Conservation (phyloP, 2,113 vertebrate species). For the Vulpes ferrilata region DNA sequence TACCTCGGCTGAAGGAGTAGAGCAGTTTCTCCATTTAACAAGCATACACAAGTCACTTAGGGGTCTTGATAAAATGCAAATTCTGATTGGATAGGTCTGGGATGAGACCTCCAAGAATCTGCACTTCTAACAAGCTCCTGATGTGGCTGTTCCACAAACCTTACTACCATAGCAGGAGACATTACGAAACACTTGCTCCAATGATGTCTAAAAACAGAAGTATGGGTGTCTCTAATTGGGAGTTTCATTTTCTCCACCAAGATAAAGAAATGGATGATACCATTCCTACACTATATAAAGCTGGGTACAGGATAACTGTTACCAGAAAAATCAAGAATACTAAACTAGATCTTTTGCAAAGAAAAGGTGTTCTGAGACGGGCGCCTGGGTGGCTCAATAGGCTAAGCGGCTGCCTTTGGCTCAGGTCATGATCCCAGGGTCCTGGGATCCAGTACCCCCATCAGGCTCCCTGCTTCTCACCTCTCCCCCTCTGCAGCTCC, state of each 20-base stretch:
- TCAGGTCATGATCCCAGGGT: no score
- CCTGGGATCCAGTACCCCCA: no score
- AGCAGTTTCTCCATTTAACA: not conserved
- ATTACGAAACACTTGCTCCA: not conserved
- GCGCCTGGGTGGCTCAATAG: no score
- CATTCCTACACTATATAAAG: not conserved
- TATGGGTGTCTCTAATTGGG: not conserved
- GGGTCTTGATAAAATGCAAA: constrained; percentile 37
- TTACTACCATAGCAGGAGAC: not conserved
- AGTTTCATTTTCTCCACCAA: not conserved
- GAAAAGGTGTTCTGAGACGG: not conserved
- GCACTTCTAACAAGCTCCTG: not conserved
- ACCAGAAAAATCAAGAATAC: constrained; percentile 40
- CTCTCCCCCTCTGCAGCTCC: no score
- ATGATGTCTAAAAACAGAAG: constrained; percentile 4
- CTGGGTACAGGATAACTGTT: not conserved
- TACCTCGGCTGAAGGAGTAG: not conserved
- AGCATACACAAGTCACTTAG: not conserved
- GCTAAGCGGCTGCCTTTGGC: no score
- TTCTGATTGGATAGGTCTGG: not conserved
- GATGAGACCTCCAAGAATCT: not conserved
- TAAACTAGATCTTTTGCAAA: constrained; percentile 38
- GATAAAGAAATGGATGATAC: not conserved
- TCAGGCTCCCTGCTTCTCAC: no score
- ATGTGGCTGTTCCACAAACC: not conserved